Evolutionary conservation across 1,140 invertebrate genomes (phyloP).

Genomic region (Pygmarrhopalites habei): DNA sequence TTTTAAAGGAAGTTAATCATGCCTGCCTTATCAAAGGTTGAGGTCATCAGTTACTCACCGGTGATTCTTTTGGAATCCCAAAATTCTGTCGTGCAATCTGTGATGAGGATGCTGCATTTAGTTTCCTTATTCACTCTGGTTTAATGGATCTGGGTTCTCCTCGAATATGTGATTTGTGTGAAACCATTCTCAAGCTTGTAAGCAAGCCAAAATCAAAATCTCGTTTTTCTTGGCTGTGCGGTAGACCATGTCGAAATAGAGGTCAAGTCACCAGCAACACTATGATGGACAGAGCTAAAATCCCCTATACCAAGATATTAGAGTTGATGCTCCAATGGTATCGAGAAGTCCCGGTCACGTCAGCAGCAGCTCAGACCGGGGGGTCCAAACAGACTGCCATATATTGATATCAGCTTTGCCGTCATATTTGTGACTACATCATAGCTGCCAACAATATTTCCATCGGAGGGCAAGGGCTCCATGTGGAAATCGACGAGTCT

Average conservation of each 20-base stretch:
- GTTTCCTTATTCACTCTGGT: neutral
- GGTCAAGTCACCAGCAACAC: constrained; percentile 1
- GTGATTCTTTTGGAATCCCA: neutral
- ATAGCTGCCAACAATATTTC: neutral
- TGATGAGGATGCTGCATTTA: neutral
- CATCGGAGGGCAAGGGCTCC: neutral
- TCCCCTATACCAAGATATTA: constrained; percentile 1
- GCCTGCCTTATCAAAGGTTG: too few relatives aligned
- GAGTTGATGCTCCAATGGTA: constrained; percentile 23
- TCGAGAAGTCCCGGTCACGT: constrained; percentile 8
- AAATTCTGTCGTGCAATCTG: neutral
- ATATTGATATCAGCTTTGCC: constrained; percentile 10
- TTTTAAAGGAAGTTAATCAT: too few relatives aligned
- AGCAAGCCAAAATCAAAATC: too few relatives aligned
- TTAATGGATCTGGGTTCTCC: neutral
- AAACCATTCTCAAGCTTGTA: too few relatives aligned
- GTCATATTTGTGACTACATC: too few relatives aligned
- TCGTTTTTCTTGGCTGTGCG: too few relatives aligned
- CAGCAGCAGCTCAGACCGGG: constrained; percentile 12
- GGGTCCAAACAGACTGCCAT: constrained; percentile 11
- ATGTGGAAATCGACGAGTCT: too few relatives aligned
- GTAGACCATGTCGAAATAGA: neutral
- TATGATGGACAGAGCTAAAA: constrained; percentile 16
- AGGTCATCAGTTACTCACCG: neutral
- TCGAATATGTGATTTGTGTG: neutral